Evolutionary conservation across 2,888 invertebrate species (phyloP).

Genomic region (Apamea sordens): DNA sequence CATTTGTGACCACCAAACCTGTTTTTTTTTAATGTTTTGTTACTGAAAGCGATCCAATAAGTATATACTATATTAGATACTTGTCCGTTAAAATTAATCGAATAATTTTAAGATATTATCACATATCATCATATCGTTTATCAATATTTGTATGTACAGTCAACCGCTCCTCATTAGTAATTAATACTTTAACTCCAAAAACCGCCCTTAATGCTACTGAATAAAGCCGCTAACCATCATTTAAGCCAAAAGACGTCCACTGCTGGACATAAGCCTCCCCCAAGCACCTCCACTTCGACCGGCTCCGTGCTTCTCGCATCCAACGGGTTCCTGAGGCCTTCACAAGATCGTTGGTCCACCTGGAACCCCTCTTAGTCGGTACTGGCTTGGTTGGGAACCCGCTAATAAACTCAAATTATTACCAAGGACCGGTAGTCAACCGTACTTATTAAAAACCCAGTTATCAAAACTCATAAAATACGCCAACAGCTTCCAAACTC

Average conservation of each 20-base stretch:
- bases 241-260: no score
- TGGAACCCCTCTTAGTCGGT: no score
- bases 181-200: neutral
- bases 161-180: neutral
- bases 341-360: no score
- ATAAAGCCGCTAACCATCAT: neutral
- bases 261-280: no score
- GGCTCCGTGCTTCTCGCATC: no score
- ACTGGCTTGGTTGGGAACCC: neutral
- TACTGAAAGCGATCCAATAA: neutral
- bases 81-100: neutral
- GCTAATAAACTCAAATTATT: neutral
- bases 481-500: constrained; percentile 15
- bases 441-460: neutral
- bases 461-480: constrained; percentile 18
- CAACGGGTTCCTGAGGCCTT: no score
- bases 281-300: no score
- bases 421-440: no score
- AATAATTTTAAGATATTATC: neutral
- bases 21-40: neutral
- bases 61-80: neutral
- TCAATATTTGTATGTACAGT: neutral
- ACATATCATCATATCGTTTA: neutral
- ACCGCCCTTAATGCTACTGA: neutral
- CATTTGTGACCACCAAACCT: no score